Base-by-base conservation (phyloP, 2,888 invertebrate genomes). In the Xiphydria camelus region DNA sequence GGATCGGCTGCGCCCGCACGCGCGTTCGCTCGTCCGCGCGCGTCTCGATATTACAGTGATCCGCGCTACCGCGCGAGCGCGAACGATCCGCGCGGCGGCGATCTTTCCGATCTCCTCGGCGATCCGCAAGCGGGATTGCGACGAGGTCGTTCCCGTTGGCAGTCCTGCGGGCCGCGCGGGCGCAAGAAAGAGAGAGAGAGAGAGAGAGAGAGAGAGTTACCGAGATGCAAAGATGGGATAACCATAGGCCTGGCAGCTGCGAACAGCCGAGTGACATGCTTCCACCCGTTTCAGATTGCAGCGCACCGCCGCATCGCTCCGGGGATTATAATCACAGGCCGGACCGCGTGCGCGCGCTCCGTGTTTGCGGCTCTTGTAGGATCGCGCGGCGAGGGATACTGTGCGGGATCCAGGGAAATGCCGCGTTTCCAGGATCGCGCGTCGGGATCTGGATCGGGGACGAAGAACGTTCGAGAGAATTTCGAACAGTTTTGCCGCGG, bases 261-360 rank as follows among this genome's bases (percentile, higher is more conserved):
- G 61, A 66, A 68, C 66, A 64, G 55, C 62, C 60, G 55, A 66
- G 66, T 68, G 68, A 68, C 68, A 67, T 63, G 64, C 61, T 64
- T 67, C 67, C 52, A 59, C 59, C 51, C 53, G 59, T 61, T 61
- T 62, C 58, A 61, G 57, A 64, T 65, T 61, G 61, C 61, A 57
- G 41, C 51, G 53, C 55, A 53, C 53, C 48, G 48, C 60, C 55
- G 62, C 29, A 12, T 14, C 49, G 45, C 48, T 43, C 42, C 42
- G 51, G 55, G 56, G 64, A 66, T 66, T 62, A 61, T 64, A 66
- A 67, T 67, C 66, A 55, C 46, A 41, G 21, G 32, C n/a, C n/a
- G n/a, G n/a, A n/a, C n/a, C n/a, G n/a, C n/a, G n/a, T n/a, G n/a
- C n/a, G n/a, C n/a, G n/a, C n/a, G n/a, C n/a, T n/a, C n/a, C n/a